Percentiles rank a stretch among this genome's conserved stretches.
These are phyloP conservation scores for Podarcis muralis DNA, from an alignment of 2,113 vertebrate genomes.

Conservation along the genomic window DNA sequence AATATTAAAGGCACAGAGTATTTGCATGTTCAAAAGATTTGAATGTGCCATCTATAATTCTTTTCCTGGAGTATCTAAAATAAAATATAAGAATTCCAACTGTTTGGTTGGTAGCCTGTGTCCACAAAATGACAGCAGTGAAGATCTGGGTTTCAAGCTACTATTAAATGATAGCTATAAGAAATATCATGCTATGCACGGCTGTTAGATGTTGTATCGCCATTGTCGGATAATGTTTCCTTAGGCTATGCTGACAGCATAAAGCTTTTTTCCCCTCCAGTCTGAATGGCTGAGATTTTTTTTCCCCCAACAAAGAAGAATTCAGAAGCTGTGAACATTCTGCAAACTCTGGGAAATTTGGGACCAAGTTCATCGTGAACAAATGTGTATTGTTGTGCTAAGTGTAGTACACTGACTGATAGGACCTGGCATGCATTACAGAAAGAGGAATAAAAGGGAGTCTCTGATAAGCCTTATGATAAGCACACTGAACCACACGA, in stretches of 20 bases:
- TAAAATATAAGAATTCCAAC: neutral
- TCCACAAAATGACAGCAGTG: neutral
- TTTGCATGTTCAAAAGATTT: neutral
- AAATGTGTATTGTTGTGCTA: conserved; percentile 60
- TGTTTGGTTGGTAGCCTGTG: neutral
- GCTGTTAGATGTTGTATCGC: conserved; percentile 42
- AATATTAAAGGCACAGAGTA: neutral
- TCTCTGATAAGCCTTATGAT: conserved; percentile 59
- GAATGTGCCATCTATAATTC: neutral
- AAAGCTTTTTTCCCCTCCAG: neutral
- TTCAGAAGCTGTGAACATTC: conserved; percentile 45
- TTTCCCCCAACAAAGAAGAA: conserved; percentile 31
- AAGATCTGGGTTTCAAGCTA: conserved; percentile 23
- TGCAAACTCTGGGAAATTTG: conserved; percentile 52
- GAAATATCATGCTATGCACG: neutral
- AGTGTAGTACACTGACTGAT: conserved; percentile 48
- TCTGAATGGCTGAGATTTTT: conserved; percentile 35
- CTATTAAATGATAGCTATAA: conserved; percentile 29
- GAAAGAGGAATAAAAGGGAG: conserved; percentile 68
- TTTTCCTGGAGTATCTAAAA: neutral
- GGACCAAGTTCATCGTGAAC: conserved; percentile 60
- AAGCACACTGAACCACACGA: conserved; percentile 46
- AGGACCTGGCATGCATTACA: conserved; percentile 56
- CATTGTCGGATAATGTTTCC: conserved; percentile 40
- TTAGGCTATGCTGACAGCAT: neutral